Evolutionary conservation across 2,797 vertebrate species (phyloP).

Genomic region (Lutjanus argentimaculatus): DNA sequence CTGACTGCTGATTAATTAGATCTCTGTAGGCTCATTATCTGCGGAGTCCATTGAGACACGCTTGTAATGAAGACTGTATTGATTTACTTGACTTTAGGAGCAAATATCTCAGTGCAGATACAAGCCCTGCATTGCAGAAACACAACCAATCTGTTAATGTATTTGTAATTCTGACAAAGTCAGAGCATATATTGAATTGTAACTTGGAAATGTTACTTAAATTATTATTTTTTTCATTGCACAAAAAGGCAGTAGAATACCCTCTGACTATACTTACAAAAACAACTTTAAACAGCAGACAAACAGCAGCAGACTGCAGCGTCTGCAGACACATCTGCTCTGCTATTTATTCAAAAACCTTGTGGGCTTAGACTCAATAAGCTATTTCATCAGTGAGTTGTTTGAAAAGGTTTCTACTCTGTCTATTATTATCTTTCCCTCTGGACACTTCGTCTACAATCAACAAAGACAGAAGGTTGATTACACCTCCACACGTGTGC

Average conservation of each 20-base stretch:
- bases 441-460: constrained; percentile 49
- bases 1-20: constrained; percentile 29
- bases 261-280: neutral
- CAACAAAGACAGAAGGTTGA: constrained; percentile 47
- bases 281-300: constrained; percentile 9
- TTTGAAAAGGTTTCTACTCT: constrained; percentile 33
- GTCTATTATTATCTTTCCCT: constrained; percentile 62
- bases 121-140: constrained; percentile 1
- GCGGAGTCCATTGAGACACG: constrained; percentile 5
- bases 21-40: constrained; percentile 45
- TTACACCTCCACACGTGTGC: constrained; percentile 60
- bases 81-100: constrained; percentile 16
- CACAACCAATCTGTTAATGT: neutral
- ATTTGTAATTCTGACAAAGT: constrained; percentile 2
- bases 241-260: neutral
- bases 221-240: neutral
- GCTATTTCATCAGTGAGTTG: constrained; percentile 42
- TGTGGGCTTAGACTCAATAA: constrained; percentile 36
- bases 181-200: neutral
- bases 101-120: constrained; percentile 2
- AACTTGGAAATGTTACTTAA: neutral
- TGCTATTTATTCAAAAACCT: constrained; percentile 38
- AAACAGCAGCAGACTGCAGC: constrained; percentile 34
- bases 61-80: constrained; percentile 15
- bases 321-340: constrained; percentile 37